Conservation (phyloP, 64 coral and sea anemone species). For the Pachyseris speciosa region DNA sequence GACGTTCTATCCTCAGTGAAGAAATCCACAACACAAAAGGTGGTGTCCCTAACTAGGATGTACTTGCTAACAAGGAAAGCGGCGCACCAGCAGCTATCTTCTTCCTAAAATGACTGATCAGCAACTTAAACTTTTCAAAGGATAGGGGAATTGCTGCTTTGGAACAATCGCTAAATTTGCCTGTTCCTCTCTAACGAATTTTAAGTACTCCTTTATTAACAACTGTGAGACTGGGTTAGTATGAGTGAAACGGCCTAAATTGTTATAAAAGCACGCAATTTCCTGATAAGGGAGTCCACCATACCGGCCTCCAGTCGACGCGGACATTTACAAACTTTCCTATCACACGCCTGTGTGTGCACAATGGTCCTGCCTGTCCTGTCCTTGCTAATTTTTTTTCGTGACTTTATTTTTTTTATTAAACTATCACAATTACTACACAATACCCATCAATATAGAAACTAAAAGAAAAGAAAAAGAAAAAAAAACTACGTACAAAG, state of each 20-base stretch:
- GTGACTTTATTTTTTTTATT: too few species aligned
- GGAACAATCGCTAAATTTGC: not conserved
- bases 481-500: too few species aligned
- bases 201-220: slow-evolving; percentile 33
- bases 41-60: not conserved
- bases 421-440: too few species aligned
- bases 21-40: not conserved
- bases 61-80: not conserved
- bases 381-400: too few species aligned
- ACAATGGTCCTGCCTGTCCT: slow-evolving; percentile 1
- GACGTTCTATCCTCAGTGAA: not conserved
- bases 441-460: too few species aligned
- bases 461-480: too few species aligned
- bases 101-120: not conserved
- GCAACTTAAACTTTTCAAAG: slow-evolving; percentile 11
- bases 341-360: not conserved
- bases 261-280: slow-evolving; percentile 28
- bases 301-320: slow-evolving; percentile 27
- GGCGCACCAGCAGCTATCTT: not conserved
- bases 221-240: slow-evolving; percentile 42
- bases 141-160: slow-evolving; percentile 41
- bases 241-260: not conserved
- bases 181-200: slow-evolving; percentile 43
- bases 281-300: slow-evolving; percentile 24
- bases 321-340: slow-evolving; percentile 34